A percentile compares a stretch with the other conserved stretches of the same genome.
Conservation (phyloP, 2,113 vertebrate species). For the Eublepharis macularius region DNA sequence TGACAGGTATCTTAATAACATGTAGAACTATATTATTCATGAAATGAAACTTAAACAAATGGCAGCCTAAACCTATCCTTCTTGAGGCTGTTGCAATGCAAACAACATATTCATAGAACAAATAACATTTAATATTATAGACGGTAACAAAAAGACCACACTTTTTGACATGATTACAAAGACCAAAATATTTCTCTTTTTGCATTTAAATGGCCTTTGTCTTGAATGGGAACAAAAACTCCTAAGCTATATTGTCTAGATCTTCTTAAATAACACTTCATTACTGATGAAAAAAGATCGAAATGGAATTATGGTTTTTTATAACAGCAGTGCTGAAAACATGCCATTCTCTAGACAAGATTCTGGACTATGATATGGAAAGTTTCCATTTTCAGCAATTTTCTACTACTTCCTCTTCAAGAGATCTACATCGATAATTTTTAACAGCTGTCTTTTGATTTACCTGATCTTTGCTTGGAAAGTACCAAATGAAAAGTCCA, state of each 20-base stretch:
- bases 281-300: background rate
- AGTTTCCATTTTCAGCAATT: background rate
- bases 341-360: background rate
- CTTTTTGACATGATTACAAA: background rate
- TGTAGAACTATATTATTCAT: background rate
- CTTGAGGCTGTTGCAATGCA: background rate
- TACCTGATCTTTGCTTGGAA: slow-evolving; percentile 93
- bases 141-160: background rate
- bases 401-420: background rate
- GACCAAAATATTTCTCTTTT: background rate
- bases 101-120: background rate
- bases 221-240: background rate
- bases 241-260: background rate
- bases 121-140: background rate
- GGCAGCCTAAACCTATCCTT: background rate
- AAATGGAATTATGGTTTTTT: background rate
- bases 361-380: background rate
- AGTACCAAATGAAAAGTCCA: slow-evolving; percentile 85
- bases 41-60: background rate
- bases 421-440: background rate
- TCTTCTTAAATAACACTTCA: background rate
- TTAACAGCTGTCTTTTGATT: slow-evolving; percentile 43
- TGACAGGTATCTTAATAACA: background rate
- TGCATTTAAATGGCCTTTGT: background rate
- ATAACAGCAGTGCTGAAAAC: background rate